phyloP scores from a whole-genome alignment of 2,113 vertebrate genomes.

The Piliocolobus tephrosceles region DNA sequence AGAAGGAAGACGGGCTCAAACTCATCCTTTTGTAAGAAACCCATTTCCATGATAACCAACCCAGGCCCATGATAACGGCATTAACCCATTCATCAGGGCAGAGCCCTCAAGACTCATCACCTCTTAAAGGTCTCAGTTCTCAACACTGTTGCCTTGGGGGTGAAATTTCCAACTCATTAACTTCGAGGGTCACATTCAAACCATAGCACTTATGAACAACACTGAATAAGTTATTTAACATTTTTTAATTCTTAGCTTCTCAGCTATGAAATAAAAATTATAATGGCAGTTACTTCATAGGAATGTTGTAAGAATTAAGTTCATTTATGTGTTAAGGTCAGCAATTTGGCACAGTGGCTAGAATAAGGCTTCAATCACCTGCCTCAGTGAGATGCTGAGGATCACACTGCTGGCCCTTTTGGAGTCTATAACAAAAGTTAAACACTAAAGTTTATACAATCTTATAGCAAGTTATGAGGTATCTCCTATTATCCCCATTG shows the following conservation, averaged over 20 bases:
- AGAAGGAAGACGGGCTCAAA: neutral
- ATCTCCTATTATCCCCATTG: neutral
- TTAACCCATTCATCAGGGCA: neutral
- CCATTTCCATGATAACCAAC: neutral
- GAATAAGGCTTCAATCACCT: neutral
- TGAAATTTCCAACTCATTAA: neutral
- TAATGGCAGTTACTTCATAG: neutral
- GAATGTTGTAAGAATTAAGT: neutral
- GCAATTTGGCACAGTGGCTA: neutral
- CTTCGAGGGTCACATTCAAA: neutral
- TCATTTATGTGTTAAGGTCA: neutral
- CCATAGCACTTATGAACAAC: neutral
- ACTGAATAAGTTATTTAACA: neutral
- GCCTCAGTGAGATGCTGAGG: neutral
- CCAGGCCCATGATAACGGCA: neutral
- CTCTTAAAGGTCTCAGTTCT: neutral
- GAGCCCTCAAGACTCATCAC: neutral
- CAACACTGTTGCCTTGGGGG: neutral
- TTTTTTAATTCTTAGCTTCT: conserved; percentile 9
- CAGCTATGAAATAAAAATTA: conserved; percentile 34
- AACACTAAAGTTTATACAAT: neutral
- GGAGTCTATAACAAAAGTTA: neutral
- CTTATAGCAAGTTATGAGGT: neutral
- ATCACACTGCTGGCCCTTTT: neutral
- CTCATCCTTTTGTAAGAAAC: neutral